Base-by-base conservation (phyloP, 1,140 invertebrate genomes). In the Condylostylus longicornis region DNA sequence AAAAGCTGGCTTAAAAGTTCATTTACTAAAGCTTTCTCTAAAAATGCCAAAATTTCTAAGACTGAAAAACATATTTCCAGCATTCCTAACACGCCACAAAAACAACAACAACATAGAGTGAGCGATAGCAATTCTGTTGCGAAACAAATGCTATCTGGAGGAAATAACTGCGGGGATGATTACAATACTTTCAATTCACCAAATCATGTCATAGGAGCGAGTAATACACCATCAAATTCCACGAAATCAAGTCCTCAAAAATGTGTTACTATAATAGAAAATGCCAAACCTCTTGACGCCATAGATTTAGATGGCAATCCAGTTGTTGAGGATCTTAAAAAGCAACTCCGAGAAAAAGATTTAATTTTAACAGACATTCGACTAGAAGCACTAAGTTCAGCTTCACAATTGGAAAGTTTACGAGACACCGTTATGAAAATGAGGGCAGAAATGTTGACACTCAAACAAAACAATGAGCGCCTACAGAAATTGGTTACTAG, bases 21-120 rank as follows among this genome's bases (percentile, higher is more conserved):
- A 10, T 96, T 98, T 62, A 94, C 86, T 44, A 95, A 95, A 67
- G 93, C 93, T n/a, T 97, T 98, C 61, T 91, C 87, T 5, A 64
- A 74, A 36, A 77, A 77, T 52, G 74, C 74, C 42, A 77, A 76
- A 63, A 74, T 75, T 41, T 73, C 72, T 17, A 77, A 77, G 62
- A 69, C 72, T 43, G 68, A 71, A 40, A 69, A 70, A 36, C 68
- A 72, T 48, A 45, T 45, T 41, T 51, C 49, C 0, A n/a, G n/a
- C n/a, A 49, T 54, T 19, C 49, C 52, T 35, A 19, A 38, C n/a
- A 21, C 28, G 15, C 38, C 18, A 27, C 50, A n/a, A n/a, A n/a
- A 9, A n/a, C 42, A 42, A 8, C 43, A 51, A 10, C 35, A 48
- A 3, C 17, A n/a, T 7, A 14, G 19, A 9, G 32, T 14, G 15